Percentiles rank a stretch among this genome's conserved stretches.
Conservation (phyloP, 2,113 vertebrate species). For the Chroicocephalus ridibundus region DNA sequence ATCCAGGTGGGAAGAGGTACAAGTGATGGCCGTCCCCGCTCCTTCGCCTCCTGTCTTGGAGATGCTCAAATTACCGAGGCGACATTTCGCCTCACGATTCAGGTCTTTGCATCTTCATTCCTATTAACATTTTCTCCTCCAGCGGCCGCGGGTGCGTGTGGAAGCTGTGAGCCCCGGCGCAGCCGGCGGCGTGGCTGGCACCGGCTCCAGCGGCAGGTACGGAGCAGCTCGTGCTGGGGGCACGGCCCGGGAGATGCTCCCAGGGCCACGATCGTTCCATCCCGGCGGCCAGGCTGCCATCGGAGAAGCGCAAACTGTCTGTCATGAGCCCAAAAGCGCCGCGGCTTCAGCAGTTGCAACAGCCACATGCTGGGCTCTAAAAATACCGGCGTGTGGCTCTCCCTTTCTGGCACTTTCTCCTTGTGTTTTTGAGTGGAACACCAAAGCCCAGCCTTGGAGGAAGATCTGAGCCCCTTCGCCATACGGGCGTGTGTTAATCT, state of each 20-base stretch:
- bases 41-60: background rate
- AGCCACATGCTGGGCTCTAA: background rate
- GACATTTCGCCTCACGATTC: rapidly evolving
- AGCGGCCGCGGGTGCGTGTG: background rate
- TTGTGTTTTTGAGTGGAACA: background rate
- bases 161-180: background rate
- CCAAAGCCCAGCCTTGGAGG: background rate
- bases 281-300: background rate
- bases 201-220: rapidly evolving
- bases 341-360: background rate
- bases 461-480: background rate
- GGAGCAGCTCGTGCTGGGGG: background rate
- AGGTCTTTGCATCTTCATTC: no score
- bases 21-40: background rate
- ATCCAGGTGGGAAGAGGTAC: background rate
- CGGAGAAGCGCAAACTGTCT: background rate
- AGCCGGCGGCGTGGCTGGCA: background rate
- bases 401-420: background rate
- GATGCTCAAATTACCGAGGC: background rate
- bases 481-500: background rate
- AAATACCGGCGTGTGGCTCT: background rate
- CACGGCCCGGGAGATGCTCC: background rate
- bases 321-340: background rate
- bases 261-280: rapidly evolving
- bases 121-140: background rate